A percentile compares a stretch with the other conserved stretches of the same genome.
phyloP scores from a whole-genome alignment of 1,140 invertebrate genomes.

The Bombus huntii region DNA sequence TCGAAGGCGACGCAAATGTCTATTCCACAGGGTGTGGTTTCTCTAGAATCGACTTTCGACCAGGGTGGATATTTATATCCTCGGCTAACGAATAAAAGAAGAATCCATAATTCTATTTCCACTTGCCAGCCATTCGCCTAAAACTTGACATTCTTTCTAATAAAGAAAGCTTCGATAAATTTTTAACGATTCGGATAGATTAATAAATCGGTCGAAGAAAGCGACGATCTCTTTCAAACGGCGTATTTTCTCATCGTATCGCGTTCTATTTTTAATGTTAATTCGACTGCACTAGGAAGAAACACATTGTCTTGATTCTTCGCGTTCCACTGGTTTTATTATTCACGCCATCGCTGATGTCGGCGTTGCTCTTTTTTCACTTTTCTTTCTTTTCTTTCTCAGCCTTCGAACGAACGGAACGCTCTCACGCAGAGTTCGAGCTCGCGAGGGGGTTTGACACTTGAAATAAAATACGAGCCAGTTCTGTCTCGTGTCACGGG shows the following conservation, averaged over 20 bases:
- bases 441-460: slow-evolving; percentile 60
- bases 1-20: background rate
- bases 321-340: slow-evolving; percentile 40
- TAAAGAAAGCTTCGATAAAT: no score
- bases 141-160: background rate
- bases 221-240: background rate
- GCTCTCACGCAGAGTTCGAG: slow-evolving; percentile 70
- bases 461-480: slow-evolving; percentile 73
- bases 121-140: background rate
- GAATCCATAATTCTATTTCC: background rate
- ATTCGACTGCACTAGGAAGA: background rate
- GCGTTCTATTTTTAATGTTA: slow-evolving; percentile 19
- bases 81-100: background rate
- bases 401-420: slow-evolving; percentile 18
- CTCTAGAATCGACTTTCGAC: slow-evolving; percentile 2
- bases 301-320: slow-evolving; percentile 29
- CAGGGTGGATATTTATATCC: slow-evolving; percentile 13
- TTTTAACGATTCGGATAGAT: background rate
- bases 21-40: slow-evolving; percentile 33
- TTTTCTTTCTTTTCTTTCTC: slow-evolving; percentile 3
- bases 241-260: background rate
- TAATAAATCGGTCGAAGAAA: no score
- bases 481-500: slow-evolving; percentile 71
- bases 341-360: slow-evolving; percentile 53
- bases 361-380: background rate